phyloP scores from a whole-genome alignment of 2,113 vertebrate species.

The Antechinus flavipes region DNA sequence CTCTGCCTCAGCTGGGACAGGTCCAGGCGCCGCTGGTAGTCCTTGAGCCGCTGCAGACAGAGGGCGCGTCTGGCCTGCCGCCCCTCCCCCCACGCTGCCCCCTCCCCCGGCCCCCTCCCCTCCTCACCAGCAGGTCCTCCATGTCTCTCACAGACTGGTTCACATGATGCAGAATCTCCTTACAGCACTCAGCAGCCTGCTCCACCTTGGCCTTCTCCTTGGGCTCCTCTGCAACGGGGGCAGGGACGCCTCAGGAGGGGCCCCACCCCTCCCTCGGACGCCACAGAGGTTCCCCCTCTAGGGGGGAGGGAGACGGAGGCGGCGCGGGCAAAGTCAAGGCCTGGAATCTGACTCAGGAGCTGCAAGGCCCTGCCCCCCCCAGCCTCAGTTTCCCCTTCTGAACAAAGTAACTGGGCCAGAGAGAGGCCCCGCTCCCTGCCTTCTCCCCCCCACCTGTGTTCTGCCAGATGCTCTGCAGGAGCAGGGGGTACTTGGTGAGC shows the following conservation, averaged over 20 bases:
- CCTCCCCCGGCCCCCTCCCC: fast-evolving
- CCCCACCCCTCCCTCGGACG: neutral
- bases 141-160: conserved; percentile 93
- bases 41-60: conserved; percentile 88
- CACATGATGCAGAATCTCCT: conserved; percentile 93
- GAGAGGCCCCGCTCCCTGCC: too few species aligned
- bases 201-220: conserved; percentile 78
- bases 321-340: neutral
- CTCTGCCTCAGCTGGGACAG: conserved; percentile 91
- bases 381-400: neutral
- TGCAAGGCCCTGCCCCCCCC: too few species aligned
- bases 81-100: too few species aligned
- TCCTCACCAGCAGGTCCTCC: conserved; percentile 93
- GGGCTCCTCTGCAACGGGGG: conserved; percentile 65
- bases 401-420: neutral
- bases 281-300: neutral
- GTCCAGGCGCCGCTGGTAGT: conserved; percentile 93
- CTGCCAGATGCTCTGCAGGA: conserved; percentile 93
- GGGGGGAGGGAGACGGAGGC: neutral
- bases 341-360: neutral
- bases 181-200: conserved; percentile 91
- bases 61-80: neutral
- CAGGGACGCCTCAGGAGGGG: neutral
- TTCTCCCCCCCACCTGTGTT: conserved; percentile 75
- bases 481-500: conserved; percentile 93